phyloP scores from a whole-genome alignment of 2,888 invertebrate species.

The Aspidiotus destructor region DNA sequence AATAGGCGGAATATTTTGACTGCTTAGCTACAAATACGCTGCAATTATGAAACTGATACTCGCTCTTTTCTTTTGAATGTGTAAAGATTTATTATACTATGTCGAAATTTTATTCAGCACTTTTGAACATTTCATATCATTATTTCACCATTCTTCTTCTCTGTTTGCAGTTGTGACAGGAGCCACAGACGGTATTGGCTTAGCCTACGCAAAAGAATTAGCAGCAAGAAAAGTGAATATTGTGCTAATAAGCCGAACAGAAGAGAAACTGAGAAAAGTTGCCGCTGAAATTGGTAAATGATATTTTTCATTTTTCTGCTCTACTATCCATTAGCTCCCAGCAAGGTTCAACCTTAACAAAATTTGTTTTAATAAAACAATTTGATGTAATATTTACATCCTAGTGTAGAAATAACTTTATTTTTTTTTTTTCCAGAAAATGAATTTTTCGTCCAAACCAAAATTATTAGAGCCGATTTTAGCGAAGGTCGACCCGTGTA shows the following conservation, averaged over 20 bases:
- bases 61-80: too few species aligned
- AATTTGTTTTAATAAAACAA: background rate
- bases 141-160: too few species aligned
- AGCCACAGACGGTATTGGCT: slow-evolving; percentile 83
- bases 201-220: slow-evolving; percentile 71
- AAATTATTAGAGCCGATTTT: slow-evolving; percentile 69
- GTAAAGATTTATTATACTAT: too few species aligned
- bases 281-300: slow-evolving; percentile 62
- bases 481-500: slow-evolving; percentile 63
- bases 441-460: slow-evolving; percentile 56
- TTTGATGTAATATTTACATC: too few species aligned
- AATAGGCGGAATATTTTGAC: too few species aligned
- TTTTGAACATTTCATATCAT: too few species aligned
- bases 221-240: slow-evolving; percentile 67
- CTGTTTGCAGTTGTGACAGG: slow-evolving; percentile 66
- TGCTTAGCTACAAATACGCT: too few species aligned
- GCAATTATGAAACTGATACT: too few species aligned
- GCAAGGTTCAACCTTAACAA: too few species aligned
- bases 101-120: too few species aligned
- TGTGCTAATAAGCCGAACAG: slow-evolving; percentile 67
- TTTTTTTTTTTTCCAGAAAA: slow-evolving; percentile 42
- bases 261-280: slow-evolving; percentile 59
- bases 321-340: too few species aligned
- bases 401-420: background rate
- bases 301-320: background rate